Evolutionary conservation across 23 tunicate genomes (phyloP), one percentile per base, ranked within the genome.

Genomic region (Oikopleura dioica): DNA sequence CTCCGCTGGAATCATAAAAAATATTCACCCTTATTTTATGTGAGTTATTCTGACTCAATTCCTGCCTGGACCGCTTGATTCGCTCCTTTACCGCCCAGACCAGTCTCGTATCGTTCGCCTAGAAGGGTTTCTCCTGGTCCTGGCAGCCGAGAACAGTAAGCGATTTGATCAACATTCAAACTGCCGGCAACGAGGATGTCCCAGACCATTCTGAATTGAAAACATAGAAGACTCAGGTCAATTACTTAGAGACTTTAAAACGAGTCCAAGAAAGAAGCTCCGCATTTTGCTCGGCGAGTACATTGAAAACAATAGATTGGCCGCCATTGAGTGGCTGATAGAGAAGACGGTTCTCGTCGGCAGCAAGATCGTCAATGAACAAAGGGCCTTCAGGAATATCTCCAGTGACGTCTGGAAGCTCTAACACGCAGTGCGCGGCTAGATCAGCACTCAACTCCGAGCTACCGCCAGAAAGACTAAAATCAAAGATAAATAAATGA

Each of bases 71-170:
- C 88, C 69, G 85, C 81, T 76, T 88, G 95, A 72, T 88, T 88
- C n/a, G 88, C 89, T 12, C 95, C 95, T 81, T 88, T 88, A 0
- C 95, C 95, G 29, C 95, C 95, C 59, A 78, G 81, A 12, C 95
- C 95, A 50, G 76, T 81, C 12, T 78, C 85, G 77, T 78, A 84
- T 35, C 83, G 69, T 35, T 33, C 1, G 31, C 95, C 95, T 67
- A 80, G 80, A 23, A 87, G 38, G 0, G 95, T 87, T 78, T 87
- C 95, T 1, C 95, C 95, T 1, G 84, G 75, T 1, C 33, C 16
- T 44, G 95, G 95, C 31, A 87, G 76, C 76, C 84, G 51, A 5
- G 85, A 69, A 35, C 81, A 76, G 55, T 87, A 87, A 24, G 81
- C 75, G 36, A 83, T 83, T 37, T 59, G 82, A 75, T 87, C 95